phyloP scores from a whole-genome alignment of 1,140 invertebrate species.

The Camponotus vicinus region DNA sequence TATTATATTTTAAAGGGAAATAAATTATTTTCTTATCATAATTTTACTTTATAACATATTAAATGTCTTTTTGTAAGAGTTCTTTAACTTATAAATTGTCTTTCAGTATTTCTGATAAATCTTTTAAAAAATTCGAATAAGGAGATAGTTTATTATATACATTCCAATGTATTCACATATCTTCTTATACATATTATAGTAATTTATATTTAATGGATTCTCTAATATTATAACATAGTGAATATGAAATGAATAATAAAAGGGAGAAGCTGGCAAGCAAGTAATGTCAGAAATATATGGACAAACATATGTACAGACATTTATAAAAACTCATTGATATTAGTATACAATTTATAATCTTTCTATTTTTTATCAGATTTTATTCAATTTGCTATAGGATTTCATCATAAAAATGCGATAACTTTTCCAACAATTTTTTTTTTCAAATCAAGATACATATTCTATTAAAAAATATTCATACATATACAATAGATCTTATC shows the following conservation, averaged over 20 bases:
- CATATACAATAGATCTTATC: slow-evolving; percentile 14
- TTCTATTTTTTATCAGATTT: slow-evolving; percentile 1
- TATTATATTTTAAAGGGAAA: neutral
- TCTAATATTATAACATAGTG: slow-evolving; percentile 11
- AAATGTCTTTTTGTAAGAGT: neutral
- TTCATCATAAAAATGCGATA: neutral
- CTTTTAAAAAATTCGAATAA: slow-evolving; percentile 15
- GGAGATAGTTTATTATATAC: slow-evolving; percentile 37
- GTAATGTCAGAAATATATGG: slow-evolving; percentile 10
- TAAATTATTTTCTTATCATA: neutral
- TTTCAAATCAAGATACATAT: slow-evolving; percentile 31
- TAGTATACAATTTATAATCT: slow-evolving; percentile 19
- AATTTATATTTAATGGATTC: slow-evolving; percentile 45
- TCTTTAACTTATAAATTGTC: neutral
- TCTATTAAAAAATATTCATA: slow-evolving; percentile 28
- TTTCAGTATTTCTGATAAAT: slow-evolving; percentile 47
- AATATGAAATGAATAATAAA: slow-evolving; percentile 29
- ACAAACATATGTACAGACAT: slow-evolving; percentile 5
- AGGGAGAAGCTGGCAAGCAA: neutral
- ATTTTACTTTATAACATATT: slow-evolving; percentile 3
- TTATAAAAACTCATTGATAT: slow-evolving; percentile 31
- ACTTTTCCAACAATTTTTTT: slow-evolving; percentile 21
- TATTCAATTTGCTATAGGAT: slow-evolving; percentile 25
- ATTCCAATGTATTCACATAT: slow-evolving; percentile 12
- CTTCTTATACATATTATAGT: slow-evolving; percentile 27